phyloP scores from a whole-genome alignment of 2,797 vertebrate species.

The Xenops minutus region DNA sequence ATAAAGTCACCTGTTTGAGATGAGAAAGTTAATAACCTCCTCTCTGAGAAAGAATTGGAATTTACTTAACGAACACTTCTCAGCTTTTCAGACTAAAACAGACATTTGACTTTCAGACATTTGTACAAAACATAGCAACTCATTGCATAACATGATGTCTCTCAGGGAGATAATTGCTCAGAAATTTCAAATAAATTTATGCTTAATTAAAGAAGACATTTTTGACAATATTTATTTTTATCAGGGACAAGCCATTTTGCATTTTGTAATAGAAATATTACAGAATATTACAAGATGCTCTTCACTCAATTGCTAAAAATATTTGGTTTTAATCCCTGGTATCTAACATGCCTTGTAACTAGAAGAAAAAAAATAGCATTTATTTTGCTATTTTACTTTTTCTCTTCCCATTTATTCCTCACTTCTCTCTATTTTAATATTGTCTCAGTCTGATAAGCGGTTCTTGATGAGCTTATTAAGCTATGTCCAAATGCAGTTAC shows the following conservation, averaged over 20 bases:
- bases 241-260: not conserved
- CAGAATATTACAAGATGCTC: not conserved
- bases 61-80: not conserved
- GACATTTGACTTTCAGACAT: not conserved
- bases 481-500: not conserved
- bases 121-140: not conserved
- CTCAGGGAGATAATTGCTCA: not conserved
- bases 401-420: not conserved
- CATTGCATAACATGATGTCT: not conserved
- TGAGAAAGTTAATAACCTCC: not conserved
- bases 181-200: not conserved
- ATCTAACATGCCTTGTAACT: not conserved
- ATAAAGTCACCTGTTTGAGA: not conserved
- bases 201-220: not conserved
- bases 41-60: not conserved
- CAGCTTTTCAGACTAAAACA: not conserved
- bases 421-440: not conserved
- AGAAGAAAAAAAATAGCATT: not conserved
- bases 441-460: not conserved
- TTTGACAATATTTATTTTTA: not conserved
- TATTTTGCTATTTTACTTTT: not conserved
- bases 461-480: not conserved
- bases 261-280: not conserved
- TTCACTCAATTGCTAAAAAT: not conserved
- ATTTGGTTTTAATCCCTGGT: not conserved